Conservation (phyloP, 2,797 vertebrate species). For the Micrastur ruficollis region DNA sequence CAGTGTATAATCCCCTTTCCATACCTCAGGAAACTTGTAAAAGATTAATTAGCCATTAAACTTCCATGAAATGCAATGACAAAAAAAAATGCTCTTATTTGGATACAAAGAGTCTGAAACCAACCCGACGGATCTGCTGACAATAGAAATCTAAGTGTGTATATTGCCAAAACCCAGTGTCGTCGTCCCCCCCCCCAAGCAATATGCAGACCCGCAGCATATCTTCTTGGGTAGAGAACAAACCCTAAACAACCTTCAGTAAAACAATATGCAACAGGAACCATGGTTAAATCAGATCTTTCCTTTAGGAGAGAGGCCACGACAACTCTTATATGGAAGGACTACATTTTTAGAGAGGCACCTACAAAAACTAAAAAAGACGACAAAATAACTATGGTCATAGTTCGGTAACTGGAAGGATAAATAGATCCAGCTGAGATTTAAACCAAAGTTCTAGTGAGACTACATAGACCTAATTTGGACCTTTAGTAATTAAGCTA, state of each 20-base stretch:
- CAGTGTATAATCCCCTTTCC: conserved; percentile 44
- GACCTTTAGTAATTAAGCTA: background rate
- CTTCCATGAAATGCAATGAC: background rate
- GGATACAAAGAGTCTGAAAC: background rate
- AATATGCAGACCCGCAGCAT: background rate
- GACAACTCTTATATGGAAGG: background rate
- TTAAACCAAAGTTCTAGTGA: background rate
- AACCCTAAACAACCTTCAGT: background rate
- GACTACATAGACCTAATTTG: background rate
- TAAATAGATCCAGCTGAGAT: background rate
- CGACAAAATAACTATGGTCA: background rate
- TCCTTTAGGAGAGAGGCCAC: background rate
- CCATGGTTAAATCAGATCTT: background rate
- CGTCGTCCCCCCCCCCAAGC: no score
- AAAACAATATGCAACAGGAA: background rate
- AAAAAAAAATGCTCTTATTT: background rate
- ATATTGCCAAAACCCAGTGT: background rate
- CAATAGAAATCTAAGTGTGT: background rate
- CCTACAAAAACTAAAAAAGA: background rate
- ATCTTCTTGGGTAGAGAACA: background rate
- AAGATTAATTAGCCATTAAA: conserved; percentile 60
- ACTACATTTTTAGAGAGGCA: background rate
- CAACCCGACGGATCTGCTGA: background rate
- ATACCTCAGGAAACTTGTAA: conserved; percentile 51
- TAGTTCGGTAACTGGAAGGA: background rate